A percentile compares a stretch with the other conserved stretches of the same genome.
phyloP scores from a whole-genome alignment of 2,888 invertebrate species.

The Caenorhabditis zanzibari region DNA sequence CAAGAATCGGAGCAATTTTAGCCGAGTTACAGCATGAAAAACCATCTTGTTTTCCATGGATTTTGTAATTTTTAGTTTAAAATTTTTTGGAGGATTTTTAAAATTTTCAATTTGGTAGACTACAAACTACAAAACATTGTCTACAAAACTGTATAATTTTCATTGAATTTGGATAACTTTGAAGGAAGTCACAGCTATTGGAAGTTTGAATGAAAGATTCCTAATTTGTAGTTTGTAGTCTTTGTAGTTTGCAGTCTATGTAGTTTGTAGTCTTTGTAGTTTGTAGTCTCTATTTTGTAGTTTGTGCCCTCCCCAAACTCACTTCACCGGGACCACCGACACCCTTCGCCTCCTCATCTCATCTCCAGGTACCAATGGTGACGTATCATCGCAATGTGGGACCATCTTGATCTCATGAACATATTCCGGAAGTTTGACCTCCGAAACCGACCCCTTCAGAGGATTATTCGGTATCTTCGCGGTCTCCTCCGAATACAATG shows the following conservation, averaged over 20 bases:
- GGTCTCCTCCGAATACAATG: constrained; percentile 73
- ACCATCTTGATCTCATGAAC: constrained; percentile 76
- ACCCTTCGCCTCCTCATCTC: constrained; percentile 63
- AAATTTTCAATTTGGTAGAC: too few relatives aligned
- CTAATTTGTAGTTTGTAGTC: too few relatives aligned
- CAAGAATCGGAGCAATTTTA: neutral
- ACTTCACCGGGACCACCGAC: constrained; percentile 73
- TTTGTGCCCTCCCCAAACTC: constrained; percentile 18
- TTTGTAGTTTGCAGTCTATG: too few relatives aligned
- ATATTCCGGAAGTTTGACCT: constrained; percentile 73
- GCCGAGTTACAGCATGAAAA: neutral
- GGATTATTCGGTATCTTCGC: constrained; percentile 71
- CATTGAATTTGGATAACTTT: too few relatives aligned
- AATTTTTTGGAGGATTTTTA: too few relatives aligned
- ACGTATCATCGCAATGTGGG: constrained; percentile 68
- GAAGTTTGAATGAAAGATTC: too few relatives aligned
- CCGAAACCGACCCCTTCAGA: constrained; percentile 70
- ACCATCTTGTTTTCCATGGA: too few relatives aligned
- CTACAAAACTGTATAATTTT: too few relatives aligned
- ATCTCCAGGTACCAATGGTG: constrained; percentile 59
- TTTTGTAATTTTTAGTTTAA: too few relatives aligned
- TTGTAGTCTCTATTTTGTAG: neutral
- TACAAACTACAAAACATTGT: too few relatives aligned
- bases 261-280: too few relatives aligned
- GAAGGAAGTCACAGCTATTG: too few relatives aligned